A percentile compares a stretch with the other conserved stretches of the same genome.
These are phyloP conservation scores for Microcebus murinus DNA, from an alignment of 2,113 vertebrate species.

Conservation along the genomic window DNA sequence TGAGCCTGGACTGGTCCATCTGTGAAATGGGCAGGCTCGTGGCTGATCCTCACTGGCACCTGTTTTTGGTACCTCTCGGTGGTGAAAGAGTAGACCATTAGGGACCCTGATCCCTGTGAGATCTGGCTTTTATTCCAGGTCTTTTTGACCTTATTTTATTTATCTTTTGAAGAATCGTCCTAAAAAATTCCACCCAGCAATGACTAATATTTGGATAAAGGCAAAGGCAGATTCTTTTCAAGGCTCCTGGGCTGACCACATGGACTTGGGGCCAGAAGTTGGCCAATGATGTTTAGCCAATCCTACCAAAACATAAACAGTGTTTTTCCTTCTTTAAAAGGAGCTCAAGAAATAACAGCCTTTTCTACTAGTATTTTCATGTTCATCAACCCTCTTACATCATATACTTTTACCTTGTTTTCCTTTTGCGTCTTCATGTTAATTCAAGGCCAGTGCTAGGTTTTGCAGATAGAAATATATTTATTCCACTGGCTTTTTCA, in stretches of 20 bases:
- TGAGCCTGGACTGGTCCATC: background rate
- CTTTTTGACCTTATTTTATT: conserved; percentile 63
- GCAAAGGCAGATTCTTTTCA: conserved; percentile 71
- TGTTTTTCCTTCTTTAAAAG: background rate
- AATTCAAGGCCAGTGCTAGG: conserved; percentile 10
- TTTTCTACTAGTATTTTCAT: background rate
- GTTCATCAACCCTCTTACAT: background rate
- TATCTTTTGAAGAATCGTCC: conserved; percentile 57
- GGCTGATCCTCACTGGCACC: background rate
- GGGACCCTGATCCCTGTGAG: background rate
- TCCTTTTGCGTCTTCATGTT: background rate
- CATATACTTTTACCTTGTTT: conserved; percentile 6
- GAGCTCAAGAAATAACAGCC: background rate
- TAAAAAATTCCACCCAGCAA: conserved; percentile 48
- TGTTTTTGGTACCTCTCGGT: background rate
- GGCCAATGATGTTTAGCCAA: background rate
- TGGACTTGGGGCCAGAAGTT: background rate
- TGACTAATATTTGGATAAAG: conserved; percentile 77
- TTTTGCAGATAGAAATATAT: conserved; percentile 52
- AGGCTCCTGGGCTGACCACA: conserved; percentile 56
- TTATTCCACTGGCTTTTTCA: background rate
- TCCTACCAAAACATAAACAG: conserved; percentile 56
- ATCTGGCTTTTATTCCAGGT: conserved; percentile 24
- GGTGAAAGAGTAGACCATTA: background rate
- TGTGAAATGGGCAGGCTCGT: background rate